These are phyloP conservation scores for Tympanuchus pallidicinctus DNA, from an alignment of 2,113 vertebrate genomes.

Conservation along the genomic window DNA sequence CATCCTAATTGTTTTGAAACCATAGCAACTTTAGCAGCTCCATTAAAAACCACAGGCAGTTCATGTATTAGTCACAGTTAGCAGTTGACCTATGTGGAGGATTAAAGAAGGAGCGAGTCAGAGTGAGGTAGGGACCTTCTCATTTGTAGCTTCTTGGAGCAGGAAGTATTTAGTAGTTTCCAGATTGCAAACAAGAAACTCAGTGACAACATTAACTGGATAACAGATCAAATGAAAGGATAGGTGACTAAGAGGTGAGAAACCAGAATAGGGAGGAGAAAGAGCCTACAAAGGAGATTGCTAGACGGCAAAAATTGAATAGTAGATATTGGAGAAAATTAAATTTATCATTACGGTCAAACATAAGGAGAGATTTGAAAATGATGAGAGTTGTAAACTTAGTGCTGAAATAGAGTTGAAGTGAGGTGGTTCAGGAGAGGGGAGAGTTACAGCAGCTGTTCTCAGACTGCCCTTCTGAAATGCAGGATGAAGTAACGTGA, in stretches of 20 bases:
- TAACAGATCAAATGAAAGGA: not conserved
- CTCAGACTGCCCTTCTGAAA: not conserved
- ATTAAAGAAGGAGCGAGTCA: not conserved
- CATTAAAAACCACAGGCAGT: not conserved
- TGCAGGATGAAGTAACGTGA: not conserved
- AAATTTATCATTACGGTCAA: not conserved
- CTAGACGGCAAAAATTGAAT: not conserved
- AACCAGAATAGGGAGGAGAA: not conserved
- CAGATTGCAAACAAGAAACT: not conserved
- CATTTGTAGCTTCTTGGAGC: not conserved
- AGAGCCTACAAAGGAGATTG: not conserved
- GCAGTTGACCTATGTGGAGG: not conserved
- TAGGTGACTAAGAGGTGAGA: not conserved
- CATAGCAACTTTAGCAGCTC: not conserved
- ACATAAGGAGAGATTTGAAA: not conserved
- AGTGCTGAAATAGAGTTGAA: not conserved
- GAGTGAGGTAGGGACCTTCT: not conserved
- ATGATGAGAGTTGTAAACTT: not conserved
- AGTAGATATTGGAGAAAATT: not conserved
- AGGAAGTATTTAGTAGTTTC: not conserved
- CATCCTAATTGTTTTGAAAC: not conserved
- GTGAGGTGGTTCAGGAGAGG: not conserved
- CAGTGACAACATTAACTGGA: not conserved
- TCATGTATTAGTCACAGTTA: not conserved
- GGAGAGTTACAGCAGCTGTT: not conserved